phyloP scores from a whole-genome alignment of 1,140 invertebrate species.

The Hyposmocoma kahamanoa region DNA sequence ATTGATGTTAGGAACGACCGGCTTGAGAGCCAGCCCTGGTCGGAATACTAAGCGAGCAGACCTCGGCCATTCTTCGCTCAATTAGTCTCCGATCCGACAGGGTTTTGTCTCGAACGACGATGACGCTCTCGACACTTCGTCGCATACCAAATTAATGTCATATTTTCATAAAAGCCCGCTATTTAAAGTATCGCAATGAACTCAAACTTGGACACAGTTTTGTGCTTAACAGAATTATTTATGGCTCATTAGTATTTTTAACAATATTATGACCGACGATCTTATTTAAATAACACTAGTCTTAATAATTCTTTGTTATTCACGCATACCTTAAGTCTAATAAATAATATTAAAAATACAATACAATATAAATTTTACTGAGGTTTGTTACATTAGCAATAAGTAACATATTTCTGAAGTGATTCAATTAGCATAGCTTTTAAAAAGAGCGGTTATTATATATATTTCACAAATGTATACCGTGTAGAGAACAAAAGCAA shows the following conservation, averaged over 20 bases:
- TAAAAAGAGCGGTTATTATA: slow-evolving; percentile 19
- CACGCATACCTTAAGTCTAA: no score
- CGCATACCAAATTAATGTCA: slow-evolving; percentile 61
- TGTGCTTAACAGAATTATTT: not conserved
- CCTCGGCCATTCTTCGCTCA: slow-evolving; percentile 49
- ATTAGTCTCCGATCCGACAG: slow-evolving; percentile 49
- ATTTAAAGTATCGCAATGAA: slow-evolving; percentile 51
- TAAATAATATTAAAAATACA: no score
- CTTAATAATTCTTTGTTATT: not conserved
- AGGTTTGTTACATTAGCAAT: no score
- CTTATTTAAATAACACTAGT: not conserved
- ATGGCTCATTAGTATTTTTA: not conserved
- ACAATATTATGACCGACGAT: not conserved
- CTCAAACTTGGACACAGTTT: slow-evolving; percentile 10
- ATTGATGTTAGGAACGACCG: slow-evolving; percentile 57
- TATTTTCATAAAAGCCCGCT: slow-evolving; percentile 57
- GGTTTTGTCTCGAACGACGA: slow-evolving; percentile 49
- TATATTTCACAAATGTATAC: not conserved
- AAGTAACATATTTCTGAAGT: no score
- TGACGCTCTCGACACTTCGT: slow-evolving; percentile 42
- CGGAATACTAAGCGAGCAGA: slow-evolving; percentile 58
- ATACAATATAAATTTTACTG: no score
- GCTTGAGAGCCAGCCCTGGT: slow-evolving; percentile 25
- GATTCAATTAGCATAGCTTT: slow-evolving; percentile 34
- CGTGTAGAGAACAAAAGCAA: no score